These are phyloP conservation scores for Rhodeus uyekii DNA, from an alignment of 2,797 vertebrate genomes.

Conservation along the genomic window DNA sequence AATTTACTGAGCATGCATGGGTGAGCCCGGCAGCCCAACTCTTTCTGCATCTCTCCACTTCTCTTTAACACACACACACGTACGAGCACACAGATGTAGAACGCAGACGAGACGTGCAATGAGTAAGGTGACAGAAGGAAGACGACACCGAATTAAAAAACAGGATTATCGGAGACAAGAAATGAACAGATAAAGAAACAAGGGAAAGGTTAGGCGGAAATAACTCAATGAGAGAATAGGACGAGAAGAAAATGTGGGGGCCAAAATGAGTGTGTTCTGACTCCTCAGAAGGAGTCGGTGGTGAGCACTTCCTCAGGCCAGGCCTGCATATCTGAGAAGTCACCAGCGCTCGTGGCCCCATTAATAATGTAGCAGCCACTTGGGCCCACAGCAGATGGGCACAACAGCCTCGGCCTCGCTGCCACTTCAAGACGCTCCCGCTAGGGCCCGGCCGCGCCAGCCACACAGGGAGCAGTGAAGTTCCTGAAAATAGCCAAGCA, in stretches of 20 bases:
- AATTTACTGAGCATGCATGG: slow-evolving; percentile 99
- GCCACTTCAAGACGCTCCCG: slow-evolving; percentile 78
- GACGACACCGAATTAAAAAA: slow-evolving; percentile 50
- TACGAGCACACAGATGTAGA: slow-evolving; percentile 27
- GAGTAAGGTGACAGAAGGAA: slow-evolving; percentile 37
- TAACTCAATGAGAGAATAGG: neutral
- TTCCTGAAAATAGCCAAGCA: slow-evolving; percentile 83
- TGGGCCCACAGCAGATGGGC: slow-evolving; percentile 91
- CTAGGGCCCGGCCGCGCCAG: slow-evolving; percentile 73
- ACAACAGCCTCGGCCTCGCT: slow-evolving; percentile 79
- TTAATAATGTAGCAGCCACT: slow-evolving; percentile 96
- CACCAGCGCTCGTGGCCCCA: slow-evolving; percentile 83
- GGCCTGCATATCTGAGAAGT: slow-evolving; percentile 94
- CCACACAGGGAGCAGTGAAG: slow-evolving; percentile 81
- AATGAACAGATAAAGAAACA: slow-evolving; percentile 26
- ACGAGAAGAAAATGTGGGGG: neutral
- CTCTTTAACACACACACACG: slow-evolving; percentile 24
- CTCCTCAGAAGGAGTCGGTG: slow-evolving; percentile 78
- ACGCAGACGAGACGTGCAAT: slow-evolving; percentile 21
- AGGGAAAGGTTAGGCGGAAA: slow-evolving; percentile 47
- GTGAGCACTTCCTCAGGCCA: slow-evolving; percentile 91
- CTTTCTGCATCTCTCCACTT: slow-evolving; percentile 36
- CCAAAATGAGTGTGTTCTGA: slow-evolving; percentile 45
- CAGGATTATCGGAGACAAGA: slow-evolving; percentile 5
- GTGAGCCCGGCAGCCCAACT: slow-evolving; percentile 82